These are phyloP conservation scores for Pangasius djambal DNA, from an alignment of 2,797 vertebrate genomes.

Conservation along the genomic window DNA sequence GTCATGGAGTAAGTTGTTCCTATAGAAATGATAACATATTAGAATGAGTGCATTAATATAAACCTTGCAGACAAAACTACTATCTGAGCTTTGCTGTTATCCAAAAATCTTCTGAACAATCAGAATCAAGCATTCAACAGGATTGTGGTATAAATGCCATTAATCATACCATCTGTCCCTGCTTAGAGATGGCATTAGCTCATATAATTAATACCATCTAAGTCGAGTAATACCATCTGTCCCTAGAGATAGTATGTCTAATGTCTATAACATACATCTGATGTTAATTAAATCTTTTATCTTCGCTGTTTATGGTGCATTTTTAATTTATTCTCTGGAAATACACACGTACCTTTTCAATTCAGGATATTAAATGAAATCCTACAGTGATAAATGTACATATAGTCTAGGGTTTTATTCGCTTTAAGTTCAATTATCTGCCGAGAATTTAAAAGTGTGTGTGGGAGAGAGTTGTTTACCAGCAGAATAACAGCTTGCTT, in stretches of 20 bases:
- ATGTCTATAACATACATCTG: background rate
- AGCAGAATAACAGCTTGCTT: slow-evolving; percentile 25
- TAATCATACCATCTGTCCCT: slow-evolving; percentile 1
- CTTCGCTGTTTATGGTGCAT: background rate
- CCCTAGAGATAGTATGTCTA: background rate
- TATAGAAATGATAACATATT: background rate
- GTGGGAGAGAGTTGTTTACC: slow-evolving; percentile 35
- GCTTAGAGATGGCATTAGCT: background rate
- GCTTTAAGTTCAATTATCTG: slow-evolving; percentile 28
- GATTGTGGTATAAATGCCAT: background rate
- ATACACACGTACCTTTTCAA: background rate
- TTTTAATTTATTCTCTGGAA: background rate
- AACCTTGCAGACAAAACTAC: background rate
- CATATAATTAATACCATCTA: background rate
- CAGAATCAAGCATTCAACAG: background rate
- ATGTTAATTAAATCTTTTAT: background rate
- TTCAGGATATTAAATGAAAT: slow-evolving; percentile 21
- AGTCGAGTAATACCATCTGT: background rate
- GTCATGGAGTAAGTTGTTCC: background rate
- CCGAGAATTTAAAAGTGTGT: slow-evolving; percentile 11
- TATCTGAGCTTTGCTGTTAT: background rate
- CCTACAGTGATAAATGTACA: slow-evolving; percentile 32
- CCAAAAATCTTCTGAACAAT: background rate
- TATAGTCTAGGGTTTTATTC: slow-evolving; percentile 18
- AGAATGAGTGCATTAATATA: background rate